These are phyloP conservation scores for Discoglossus pictus DNA, from an alignment of 2,797 vertebrate species.

Conservation along the genomic window DNA sequence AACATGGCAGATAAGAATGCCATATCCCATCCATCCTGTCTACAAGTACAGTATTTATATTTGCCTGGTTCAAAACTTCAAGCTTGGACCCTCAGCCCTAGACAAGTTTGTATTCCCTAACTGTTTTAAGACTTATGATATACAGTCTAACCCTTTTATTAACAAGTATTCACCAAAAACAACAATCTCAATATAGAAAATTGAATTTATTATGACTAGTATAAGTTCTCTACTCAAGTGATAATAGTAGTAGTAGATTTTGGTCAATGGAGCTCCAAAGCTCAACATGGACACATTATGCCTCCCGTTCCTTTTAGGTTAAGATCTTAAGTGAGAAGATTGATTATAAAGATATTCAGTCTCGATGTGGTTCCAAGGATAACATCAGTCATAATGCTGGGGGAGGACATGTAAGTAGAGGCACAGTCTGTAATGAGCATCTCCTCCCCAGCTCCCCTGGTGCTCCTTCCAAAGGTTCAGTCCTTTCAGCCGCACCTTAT, in stretches of 20 bases:
- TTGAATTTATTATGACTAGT: too few species aligned
- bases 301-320: constrained; percentile 80
- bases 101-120: too few species aligned
- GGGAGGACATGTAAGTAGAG: constrained; percentile 89
- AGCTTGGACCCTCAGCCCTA: too few species aligned
- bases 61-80: too few species aligned
- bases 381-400: constrained; percentile 86
- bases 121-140: too few species aligned
- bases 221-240: too few species aligned
- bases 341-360: constrained; percentile 87
- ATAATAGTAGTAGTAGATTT: constrained; percentile 2
- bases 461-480: constrained; percentile 29
- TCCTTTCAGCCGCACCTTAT: constrained; percentile 13
- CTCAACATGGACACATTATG: constrained; percentile 52
- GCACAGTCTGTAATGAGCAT: constrained; percentile 44
- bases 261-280: background rate
- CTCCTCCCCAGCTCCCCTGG: constrained; percentile 48
- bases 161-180: too few species aligned
- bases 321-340: constrained; percentile 85
- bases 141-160: too few species aligned
- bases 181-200: too few species aligned
- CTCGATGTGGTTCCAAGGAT: constrained; percentile 91
- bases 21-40: too few species aligned
- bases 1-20: too few species aligned
- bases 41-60: too few species aligned